Percentiles rank a stretch among this genome's conserved stretches.
These are phyloP conservation scores for Dinothrombium tinctorium DNA, from an alignment of 1,140 invertebrate genomes.

Conservation along the genomic window DNA sequence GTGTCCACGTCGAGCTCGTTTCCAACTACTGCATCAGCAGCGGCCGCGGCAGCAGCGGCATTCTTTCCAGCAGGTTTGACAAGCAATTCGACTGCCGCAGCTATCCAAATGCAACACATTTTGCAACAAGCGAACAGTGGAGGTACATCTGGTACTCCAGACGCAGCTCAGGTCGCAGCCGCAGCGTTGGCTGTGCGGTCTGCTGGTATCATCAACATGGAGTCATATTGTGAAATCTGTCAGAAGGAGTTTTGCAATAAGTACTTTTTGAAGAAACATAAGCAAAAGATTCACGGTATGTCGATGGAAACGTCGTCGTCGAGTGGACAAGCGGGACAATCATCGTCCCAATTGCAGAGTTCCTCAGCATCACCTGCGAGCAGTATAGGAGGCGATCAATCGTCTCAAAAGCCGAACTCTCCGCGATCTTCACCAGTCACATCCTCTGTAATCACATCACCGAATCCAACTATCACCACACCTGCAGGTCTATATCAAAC, in stretches of 20 bases:
- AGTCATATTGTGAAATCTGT: constrained; percentile 58
- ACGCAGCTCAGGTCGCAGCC: not conserved
- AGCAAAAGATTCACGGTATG: constrained; percentile 56
- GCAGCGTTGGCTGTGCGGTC: not conserved
- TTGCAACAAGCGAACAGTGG: not conserved
- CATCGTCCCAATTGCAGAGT: not conserved
- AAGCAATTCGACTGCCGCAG: constrained; percentile 75
- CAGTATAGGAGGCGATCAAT: not conserved
- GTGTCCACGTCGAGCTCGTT: constrained; percentile 1
- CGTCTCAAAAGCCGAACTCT: no score
- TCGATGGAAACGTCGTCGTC: not conserved
- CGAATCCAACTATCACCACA: not conserved
- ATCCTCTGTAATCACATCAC: not conserved
- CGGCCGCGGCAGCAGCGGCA: not conserved
- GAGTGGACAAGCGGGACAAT: constrained; percentile 34
- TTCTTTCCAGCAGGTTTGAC: not conserved
- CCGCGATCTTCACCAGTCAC: not conserved
- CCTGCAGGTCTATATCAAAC: not conserved
- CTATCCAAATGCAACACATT: constrained; percentile 30
- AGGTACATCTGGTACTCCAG: no score
- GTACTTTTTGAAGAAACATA: constrained; percentile 94
- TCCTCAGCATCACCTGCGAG: not conserved
- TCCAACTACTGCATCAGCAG: constrained; percentile 1
- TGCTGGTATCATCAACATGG: constrained; percentile 40
- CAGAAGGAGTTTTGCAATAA: constrained; percentile 62